Conservation (phyloP, 2,113 vertebrate species). For the Dasyprocta punctata region DNA sequence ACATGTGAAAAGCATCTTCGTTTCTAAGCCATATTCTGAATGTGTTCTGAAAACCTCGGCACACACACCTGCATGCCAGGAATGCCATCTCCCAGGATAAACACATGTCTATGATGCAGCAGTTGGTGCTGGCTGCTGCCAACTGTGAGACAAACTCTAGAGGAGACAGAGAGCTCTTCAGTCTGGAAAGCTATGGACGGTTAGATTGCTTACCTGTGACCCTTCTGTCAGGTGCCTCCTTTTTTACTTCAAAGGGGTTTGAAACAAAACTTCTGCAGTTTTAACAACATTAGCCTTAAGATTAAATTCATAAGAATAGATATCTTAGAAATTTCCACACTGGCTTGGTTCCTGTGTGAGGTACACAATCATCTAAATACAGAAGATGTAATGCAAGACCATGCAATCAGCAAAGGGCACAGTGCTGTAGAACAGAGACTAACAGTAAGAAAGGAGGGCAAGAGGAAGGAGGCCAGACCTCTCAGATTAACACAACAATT, state of each 20-base stretch:
- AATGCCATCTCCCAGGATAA: neutral
- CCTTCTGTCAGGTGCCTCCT: neutral
- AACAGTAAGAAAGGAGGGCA: neutral
- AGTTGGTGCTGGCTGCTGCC: neutral
- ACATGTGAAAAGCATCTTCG: neutral
- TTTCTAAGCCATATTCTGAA: neutral
- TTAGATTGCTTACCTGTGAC: neutral
- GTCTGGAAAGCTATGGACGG: neutral
- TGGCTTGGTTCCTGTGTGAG: neutral
- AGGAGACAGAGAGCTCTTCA: neutral
- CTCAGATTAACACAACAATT: neutral
- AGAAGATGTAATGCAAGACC: neutral
- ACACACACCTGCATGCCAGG: neutral
- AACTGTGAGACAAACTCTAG: neutral
- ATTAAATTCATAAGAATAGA: neutral
- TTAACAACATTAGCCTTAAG: neutral
- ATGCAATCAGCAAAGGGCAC: neutral
- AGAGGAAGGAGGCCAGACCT: neutral
- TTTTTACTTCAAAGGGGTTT: neutral
- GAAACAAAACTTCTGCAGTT: conserved; percentile 1
- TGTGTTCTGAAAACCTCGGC: neutral
- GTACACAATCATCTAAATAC: neutral
- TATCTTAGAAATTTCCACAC: neutral
- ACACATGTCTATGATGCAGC: neutral
- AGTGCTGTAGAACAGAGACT: too few species aligned